Evolutionary conservation across 2,113 vertebrate species (phyloP).

Genomic region (Nipponia nippon): DNA sequence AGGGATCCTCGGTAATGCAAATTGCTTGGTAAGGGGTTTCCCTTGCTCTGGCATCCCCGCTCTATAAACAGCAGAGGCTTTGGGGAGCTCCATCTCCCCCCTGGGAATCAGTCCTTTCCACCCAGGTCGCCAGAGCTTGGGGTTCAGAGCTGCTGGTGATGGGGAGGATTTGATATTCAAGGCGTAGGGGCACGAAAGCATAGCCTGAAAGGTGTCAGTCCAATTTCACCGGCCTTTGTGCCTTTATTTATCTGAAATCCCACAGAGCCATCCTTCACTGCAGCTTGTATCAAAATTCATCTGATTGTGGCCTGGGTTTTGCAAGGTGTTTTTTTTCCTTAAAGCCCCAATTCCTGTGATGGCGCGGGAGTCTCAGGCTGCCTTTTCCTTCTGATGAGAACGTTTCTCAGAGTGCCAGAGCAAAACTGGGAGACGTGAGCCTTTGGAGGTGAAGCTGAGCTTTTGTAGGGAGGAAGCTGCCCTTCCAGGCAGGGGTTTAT

Average conservation of each 20-base stretch:
- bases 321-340: background rate
- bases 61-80: background rate
- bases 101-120: background rate
- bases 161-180: background rate
- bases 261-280: background rate
- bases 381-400: background rate
- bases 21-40: background rate
- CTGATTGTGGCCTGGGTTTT: background rate
- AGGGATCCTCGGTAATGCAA: background rate
- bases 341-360: background rate
- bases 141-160: background rate
- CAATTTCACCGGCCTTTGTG: conserved; percentile 18
- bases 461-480: background rate
- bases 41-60: background rate
- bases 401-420: background rate
- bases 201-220: conserved; percentile 29
- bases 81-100: background rate
- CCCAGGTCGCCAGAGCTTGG: background rate
- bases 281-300: background rate
- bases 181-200: background rate
- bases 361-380: background rate
- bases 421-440: background rate
- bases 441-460: background rate
- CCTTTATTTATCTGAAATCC: conserved; percentile 32
- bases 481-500: background rate